Evolutionary conservation across 2,888 invertebrate genomes (phyloP), one percentile per base, ranked within the genome.

Genomic region (Eupithecia vulgata): DNA sequence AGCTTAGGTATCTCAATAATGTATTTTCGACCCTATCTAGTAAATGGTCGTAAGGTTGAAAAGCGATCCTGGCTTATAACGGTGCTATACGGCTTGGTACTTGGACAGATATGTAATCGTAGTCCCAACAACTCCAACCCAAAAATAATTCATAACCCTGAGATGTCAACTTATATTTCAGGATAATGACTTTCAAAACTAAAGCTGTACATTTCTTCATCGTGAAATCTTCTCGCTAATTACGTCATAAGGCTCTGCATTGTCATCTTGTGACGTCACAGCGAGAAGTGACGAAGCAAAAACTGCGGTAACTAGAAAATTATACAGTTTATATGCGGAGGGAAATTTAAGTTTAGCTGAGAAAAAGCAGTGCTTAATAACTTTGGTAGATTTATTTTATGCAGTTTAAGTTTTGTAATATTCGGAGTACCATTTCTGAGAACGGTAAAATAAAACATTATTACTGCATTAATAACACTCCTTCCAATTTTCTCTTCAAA

Each of bases 261-360:
- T 52, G 62, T 73, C 66, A 68, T 25, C n/a, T 52, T 5, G 66
- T 70, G 73, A 73, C 73, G 68, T 72, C 71, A 70, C 42, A 65
- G 30, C 59, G 66, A 59, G 61, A 42, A 62, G 65, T 71, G 73
- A 73, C 73, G 71, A 40, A 45, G 74, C 71, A 75, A 70, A 67
- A 76, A 72, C 75, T 45, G 57, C 73, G 57, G 68, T 75, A 78
- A 80, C 76, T 74, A 77, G 79, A 77, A 80, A 79, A 80, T 80
- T 78, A 78, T 78, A 76, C 76, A 70, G 77, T 67, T 78, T 74
- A 76, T 76, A 64, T 52, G 67, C 74, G 68, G 40, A 59, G 78
- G 71, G 74, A 76, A 79, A 77, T 79, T 74, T 73, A 77, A 80
- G 74, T 80, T 80, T 73, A 40, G 34, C 68, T 48, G 52, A 71